Conservation (phyloP, 2,797 vertebrate genomes). For the Melanotaenia parkinsoni region DNA sequence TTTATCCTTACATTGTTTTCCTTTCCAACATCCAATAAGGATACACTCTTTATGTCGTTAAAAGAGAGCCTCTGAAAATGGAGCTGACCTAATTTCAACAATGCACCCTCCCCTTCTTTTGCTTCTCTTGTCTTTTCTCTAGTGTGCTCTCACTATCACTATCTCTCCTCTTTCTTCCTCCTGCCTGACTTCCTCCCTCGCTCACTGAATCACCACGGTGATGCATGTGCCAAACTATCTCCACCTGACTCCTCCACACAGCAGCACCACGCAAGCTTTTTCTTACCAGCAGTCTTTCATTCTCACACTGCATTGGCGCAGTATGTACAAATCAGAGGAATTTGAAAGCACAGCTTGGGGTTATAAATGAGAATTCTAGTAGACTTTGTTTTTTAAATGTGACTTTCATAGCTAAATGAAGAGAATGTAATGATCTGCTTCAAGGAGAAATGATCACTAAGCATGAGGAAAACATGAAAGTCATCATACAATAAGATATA, state of each 20-base stretch:
- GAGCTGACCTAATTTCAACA: conserved; percentile 81
- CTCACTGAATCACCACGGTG: conserved; percentile 80
- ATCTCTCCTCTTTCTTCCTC: conserved; percentile 56
- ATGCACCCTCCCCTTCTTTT: conserved; percentile 23
- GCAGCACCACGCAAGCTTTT: conserved; percentile 57
- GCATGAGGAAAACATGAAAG: conserved; percentile 21
- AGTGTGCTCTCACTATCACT: conserved; percentile 33
- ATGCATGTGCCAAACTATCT: conserved; percentile 78
- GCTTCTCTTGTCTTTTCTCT: conserved; percentile 60
- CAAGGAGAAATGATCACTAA: conserved; percentile 6
- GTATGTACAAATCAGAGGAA: conserved; percentile 37
- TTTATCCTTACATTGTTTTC: conserved; percentile 29
- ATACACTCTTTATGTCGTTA: conserved; percentile 72
- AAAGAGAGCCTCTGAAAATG: conserved; percentile 73
- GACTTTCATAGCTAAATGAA: conserved; percentile 22
- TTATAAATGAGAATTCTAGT: conserved; percentile 36
- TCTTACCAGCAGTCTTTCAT: conserved; percentile 51
- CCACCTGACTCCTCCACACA: conserved; percentile 77
- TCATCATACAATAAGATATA: conserved; percentile 14
- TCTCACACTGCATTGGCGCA: conserved; percentile 32
- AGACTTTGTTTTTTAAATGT: conserved; percentile 36
- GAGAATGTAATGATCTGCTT: conserved; percentile 24
- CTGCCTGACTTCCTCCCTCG: conserved; percentile 76
- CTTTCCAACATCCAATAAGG: conserved; percentile 54
- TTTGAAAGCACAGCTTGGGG: conserved; percentile 48